Evolutionary conservation across 2,888 invertebrate species (phyloP), one percentile per base, ranked within the genome.

Genomic region (Eugnorisma glareosa): DNA sequence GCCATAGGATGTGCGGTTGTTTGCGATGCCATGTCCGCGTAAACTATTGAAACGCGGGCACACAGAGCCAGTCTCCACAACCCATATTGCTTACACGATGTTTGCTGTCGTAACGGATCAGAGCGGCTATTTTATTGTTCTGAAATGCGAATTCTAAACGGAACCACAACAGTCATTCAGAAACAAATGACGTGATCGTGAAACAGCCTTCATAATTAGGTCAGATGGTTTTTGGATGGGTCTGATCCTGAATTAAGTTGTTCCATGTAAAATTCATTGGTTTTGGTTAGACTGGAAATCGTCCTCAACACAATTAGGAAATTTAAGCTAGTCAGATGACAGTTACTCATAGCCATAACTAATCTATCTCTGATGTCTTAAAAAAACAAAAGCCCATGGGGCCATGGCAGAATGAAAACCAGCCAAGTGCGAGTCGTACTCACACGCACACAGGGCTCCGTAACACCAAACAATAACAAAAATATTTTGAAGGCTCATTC

Each of bases 21-120:
- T 84, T 82, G 72, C 74, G 57, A 57, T 73, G 69, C 57, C 67
- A 59, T 74, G 68, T 75, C 82, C 72, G 69, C 59, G 82, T 64
- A 73, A 81, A 67, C 72, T 73, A 81, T 73, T 77, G 63, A 81
- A 73, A 68, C 51, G 59, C 85, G 64, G 59, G 51, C 51, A 71
- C 28, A 71, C 73, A 51, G 31, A 43, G 71, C 63, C 66, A 37
- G 67, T 73, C 67, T 73, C 68, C 66, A 84, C 69, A 72, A 51
- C 31, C 45, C 63, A 71, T 59, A 75, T 59, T 37, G 37, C 21
- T 51, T 28, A 37, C 24, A 54, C 51, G n/a, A n/a, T 54, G 72
- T 79, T 71, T 45, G 45, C 24, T 37, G 43, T 79, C 59, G n/a
- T 61, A 79, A 61, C 35, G 35, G 31, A 61, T 28, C 57, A 18